phyloP scores from a whole-genome alignment of 1,140 invertebrate genomes.

The Penaeus indicus region DNA sequence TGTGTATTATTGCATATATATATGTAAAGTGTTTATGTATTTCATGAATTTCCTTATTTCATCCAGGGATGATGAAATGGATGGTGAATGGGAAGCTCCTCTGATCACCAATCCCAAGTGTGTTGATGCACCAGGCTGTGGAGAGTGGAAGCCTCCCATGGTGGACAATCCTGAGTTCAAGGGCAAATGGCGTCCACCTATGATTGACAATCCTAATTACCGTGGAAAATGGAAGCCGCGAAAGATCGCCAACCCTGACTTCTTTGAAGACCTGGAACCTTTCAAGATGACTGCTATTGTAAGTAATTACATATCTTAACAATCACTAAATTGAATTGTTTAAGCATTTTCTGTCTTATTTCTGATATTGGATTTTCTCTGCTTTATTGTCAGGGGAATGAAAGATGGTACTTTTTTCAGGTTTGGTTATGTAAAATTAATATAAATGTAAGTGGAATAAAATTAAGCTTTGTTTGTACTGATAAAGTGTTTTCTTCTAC shows the following conservation, averaged over 20 bases:
- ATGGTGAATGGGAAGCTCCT: constrained; percentile 98
- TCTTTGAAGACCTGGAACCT: constrained; percentile 91
- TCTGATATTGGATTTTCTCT: too few relatives aligned
- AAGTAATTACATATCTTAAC: constrained; percentile 72
- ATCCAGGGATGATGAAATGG: constrained; percentile 92
- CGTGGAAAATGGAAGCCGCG: constrained; percentile 93
- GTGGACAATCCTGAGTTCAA: constrained; percentile 93
- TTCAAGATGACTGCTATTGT: constrained; percentile 94
- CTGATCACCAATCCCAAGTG: constrained; percentile 93
- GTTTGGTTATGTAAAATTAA: too few relatives aligned
- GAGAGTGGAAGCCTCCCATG: constrained; percentile 87
- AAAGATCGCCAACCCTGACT: constrained; percentile 90
- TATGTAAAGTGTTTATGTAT: background rate
- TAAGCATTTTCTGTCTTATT: too few relatives aligned
- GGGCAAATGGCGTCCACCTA: constrained; percentile 87
- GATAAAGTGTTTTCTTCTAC: constrained; percentile 66
- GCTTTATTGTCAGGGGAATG: too few relatives aligned
- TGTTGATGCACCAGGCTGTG: constrained; percentile 87
- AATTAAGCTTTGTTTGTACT: background rate
- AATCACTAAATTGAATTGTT: background rate
- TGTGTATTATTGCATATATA: background rate
- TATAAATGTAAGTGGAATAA: background rate
- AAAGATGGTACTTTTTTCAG: too few relatives aligned
- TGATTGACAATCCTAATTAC: constrained; percentile 95
- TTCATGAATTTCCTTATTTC: background rate